Percentiles rank a stretch among this genome's conserved stretches.
These are phyloP conservation scores for Sycophila sp. DNA, from an alignment of 1,140 invertebrate species.

Conservation along the genomic window DNA sequence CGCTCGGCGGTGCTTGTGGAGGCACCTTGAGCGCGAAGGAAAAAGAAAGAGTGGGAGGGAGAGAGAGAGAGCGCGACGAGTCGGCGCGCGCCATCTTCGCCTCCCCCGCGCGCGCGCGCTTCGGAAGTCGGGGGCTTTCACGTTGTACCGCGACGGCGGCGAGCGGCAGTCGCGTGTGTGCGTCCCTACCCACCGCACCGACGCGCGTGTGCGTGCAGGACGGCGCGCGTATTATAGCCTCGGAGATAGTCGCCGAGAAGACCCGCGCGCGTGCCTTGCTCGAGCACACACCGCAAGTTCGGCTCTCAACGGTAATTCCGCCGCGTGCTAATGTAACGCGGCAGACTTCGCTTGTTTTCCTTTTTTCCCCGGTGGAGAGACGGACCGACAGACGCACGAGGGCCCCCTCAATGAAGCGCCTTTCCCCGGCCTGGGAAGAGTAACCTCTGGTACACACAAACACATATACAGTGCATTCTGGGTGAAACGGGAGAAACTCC, in stretches of 20 bases:
- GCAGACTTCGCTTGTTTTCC: neutral
- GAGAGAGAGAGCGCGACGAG: neutral
- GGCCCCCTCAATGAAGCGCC: neutral
- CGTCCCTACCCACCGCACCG: constrained; percentile 21
- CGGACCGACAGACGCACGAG: neutral
- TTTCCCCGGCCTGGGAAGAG: neutral
- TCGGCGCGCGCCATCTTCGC: constrained; percentile 20
- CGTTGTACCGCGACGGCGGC: neutral
- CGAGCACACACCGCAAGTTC: neutral
- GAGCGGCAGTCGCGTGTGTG: constrained; percentile 33
- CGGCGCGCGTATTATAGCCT: no score
- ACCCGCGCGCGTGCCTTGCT: neutral
- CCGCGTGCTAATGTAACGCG: neutral
- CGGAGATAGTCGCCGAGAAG: neutral
- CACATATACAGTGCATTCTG: no score
- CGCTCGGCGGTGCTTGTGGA: neutral
- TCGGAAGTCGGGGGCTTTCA: neutral
- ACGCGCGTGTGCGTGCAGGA: neutral
- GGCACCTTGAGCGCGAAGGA: constrained; percentile 4
- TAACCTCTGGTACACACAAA: constrained; percentile 4
- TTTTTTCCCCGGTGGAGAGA: neutral
- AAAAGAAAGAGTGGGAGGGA: neutral
- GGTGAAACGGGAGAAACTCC: constrained; percentile 40
- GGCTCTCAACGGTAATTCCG: neutral
- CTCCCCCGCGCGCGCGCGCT: neutral